These are phyloP conservation scores for Drosophila seguyi DNA, from an alignment of 1,140 invertebrate species.

Conservation along the genomic window DNA sequence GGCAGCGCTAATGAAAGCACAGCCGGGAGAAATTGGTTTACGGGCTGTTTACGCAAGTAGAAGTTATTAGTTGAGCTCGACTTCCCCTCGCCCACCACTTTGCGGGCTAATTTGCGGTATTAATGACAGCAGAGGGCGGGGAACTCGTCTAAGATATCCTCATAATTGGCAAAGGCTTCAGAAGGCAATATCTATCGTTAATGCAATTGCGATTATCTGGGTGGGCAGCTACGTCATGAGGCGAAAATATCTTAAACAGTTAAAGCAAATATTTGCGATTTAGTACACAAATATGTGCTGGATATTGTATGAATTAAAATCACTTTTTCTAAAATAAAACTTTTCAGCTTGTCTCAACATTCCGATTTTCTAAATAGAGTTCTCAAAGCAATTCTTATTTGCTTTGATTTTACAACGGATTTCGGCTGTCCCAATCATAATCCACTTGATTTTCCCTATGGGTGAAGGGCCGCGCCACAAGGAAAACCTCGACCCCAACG, in stretches of 20 bases:
- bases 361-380: background rate
- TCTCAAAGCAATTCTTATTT: background rate
- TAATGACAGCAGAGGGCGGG: slow-evolving; percentile 56
- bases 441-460: background rate
- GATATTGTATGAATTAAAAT: background rate
- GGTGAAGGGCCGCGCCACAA: background rate
- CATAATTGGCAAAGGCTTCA: slow-evolving; percentile 65
- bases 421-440: background rate
- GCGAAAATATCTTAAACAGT: background rate
- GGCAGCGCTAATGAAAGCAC: slow-evolving; percentile 77
- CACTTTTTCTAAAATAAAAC: background rate
- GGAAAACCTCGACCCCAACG: background rate
- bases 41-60: slow-evolving; percentile 72
- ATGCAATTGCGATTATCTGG: slow-evolving; percentile 29
- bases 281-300: background rate
- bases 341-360: background rate
- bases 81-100: slow-evolving; percentile 10
- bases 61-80: slow-evolving; percentile 68
- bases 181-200: slow-evolving; percentile 33
- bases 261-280: background rate
- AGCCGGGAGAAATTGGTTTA: slow-evolving; percentile 55
- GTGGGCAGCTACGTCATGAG: background rate
- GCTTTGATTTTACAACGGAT: background rate
- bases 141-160: slow-evolving; percentile 48
- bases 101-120: slow-evolving; percentile 70